Percentiles rank a stretch among this genome's conserved stretches.
Conservation (phyloP, 1,140 invertebrate genomes). For the Venustaconcha ellipsiformis region DNA sequence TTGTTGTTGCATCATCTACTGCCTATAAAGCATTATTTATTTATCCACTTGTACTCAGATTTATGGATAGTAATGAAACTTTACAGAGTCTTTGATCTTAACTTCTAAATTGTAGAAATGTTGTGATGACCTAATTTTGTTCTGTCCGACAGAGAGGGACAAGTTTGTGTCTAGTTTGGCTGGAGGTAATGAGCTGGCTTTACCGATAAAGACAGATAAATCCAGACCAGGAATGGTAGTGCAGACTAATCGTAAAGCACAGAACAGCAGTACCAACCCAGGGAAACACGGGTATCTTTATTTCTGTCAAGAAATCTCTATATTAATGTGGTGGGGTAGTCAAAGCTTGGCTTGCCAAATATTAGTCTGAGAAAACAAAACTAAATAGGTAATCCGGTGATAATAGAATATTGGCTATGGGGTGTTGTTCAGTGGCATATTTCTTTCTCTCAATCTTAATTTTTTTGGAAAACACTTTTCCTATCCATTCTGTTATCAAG, state of each 20-base stretch:
- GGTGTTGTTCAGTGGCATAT: no score
- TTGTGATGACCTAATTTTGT: neutral
- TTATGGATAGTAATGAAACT: no score
- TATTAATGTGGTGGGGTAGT: conserved; percentile 21
- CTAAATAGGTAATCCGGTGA: conserved; percentile 1
- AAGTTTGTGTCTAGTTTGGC: conserved; percentile 51
- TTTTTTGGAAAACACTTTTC: no score
- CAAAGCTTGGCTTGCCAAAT: neutral
- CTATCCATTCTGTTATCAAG: no score
- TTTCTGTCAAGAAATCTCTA: neutral
- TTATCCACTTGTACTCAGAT: no score
- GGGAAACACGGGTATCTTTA: conserved; percentile 10
- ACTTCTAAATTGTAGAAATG: neutral
- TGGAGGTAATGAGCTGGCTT: conserved; percentile 63
- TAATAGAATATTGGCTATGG: neutral
- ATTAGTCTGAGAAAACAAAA: neutral
- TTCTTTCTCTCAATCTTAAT: no score
- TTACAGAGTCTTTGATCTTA: no score
- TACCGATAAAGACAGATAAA: conserved; percentile 47
- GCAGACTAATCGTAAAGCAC: conserved; percentile 8
- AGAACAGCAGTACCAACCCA: conserved; percentile 5
- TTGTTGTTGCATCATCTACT: no score
- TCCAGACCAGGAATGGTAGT: conserved; percentile 4
- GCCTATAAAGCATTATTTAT: no score
- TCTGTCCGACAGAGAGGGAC: conserved; percentile 57